These are phyloP conservation scores for Oriolus oriolus DNA, from an alignment of 2,113 vertebrate genomes.

Conservation along the genomic window DNA sequence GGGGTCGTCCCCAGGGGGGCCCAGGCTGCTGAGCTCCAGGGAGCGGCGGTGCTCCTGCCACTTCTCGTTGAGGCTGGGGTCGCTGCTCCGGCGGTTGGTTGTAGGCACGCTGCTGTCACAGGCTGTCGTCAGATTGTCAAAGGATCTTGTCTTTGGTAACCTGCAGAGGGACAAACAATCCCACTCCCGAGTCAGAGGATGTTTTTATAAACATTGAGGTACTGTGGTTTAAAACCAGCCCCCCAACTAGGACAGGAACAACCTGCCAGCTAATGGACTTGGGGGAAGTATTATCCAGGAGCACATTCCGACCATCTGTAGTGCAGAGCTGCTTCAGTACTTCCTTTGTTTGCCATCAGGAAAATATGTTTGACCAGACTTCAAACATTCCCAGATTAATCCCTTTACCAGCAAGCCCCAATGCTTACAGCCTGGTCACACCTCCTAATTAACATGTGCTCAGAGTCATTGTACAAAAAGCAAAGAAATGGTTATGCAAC, in stretches of 20 bases:
- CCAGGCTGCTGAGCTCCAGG: conserved; percentile 84
- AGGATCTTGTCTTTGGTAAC: conserved; percentile 93
- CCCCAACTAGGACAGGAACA: neutral
- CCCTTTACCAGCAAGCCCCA: neutral
- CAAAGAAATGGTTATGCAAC: neutral
- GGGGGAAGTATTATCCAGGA: neutral
- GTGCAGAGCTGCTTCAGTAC: neutral
- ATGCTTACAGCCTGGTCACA: neutral
- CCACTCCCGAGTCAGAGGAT: neutral
- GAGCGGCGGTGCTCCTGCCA: conserved; percentile 96
- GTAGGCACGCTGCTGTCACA: conserved; percentile 83
- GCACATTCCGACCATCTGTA: neutral
- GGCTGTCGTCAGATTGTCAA: conserved; percentile 90
- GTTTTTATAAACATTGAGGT: neutral
- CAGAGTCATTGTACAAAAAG: neutral
- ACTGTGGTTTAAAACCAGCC: neutral
- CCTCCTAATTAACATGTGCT: neutral
- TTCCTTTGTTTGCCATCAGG: neutral
- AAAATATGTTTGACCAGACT: conserved; percentile 5
- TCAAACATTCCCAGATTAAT: neutral
- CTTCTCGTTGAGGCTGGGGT: conserved; percentile 95
- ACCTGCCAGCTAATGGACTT: neutral
- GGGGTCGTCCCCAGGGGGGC: conserved; percentile 73
- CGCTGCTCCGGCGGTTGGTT: conserved; percentile 90
- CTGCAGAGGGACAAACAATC: conserved; percentile 56